phyloP scores from a whole-genome alignment of 2,888 invertebrate genomes.

The Quadriops clusia region DNA sequence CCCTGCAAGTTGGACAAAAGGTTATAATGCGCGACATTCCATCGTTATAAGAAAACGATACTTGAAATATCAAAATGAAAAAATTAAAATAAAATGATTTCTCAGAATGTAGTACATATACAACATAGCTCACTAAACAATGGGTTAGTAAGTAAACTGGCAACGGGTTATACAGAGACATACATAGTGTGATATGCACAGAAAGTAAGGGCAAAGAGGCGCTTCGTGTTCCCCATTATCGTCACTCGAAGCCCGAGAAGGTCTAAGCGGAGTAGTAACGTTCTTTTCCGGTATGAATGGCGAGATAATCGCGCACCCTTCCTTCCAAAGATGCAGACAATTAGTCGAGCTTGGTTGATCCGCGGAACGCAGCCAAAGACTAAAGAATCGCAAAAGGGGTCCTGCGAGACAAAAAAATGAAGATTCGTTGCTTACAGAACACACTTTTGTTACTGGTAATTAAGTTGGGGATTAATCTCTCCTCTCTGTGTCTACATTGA shows the following conservation, averaged over 20 bases:
- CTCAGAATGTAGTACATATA: no score
- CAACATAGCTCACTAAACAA: not conserved
- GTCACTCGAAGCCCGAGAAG: slow-evolving; percentile 4
- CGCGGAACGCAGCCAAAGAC: slow-evolving; percentile 2
- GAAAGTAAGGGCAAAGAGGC: not conserved
- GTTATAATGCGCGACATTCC: no score
- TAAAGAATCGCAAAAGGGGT: slow-evolving; percentile 10
- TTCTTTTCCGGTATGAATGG: no score
- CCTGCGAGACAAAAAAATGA: slow-evolving; percentile 14
- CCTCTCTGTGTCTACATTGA: slow-evolving; percentile 7
- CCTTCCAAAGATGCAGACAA: slow-evolving; percentile 6
- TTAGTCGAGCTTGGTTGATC: slow-evolving; percentile 5
- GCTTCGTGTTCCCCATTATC: slow-evolving; percentile 1
- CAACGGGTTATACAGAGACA: no score
- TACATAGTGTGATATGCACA: not conserved
- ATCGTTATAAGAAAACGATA: no score
- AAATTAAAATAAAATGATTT: no score
- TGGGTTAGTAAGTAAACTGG: slow-evolving; percentile 1
- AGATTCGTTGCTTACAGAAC: slow-evolving; percentile 15
- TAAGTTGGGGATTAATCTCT: slow-evolving; percentile 15
- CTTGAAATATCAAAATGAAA: no score
- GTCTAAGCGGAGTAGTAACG: no score
- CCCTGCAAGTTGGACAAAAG: no score
- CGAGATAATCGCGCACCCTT: slow-evolving; percentile 2
- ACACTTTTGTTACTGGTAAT: slow-evolving; percentile 15